Evolutionary conservation across 2,113 vertebrate genomes (phyloP).

Genomic region (Anthoscopus minutus): DNA sequence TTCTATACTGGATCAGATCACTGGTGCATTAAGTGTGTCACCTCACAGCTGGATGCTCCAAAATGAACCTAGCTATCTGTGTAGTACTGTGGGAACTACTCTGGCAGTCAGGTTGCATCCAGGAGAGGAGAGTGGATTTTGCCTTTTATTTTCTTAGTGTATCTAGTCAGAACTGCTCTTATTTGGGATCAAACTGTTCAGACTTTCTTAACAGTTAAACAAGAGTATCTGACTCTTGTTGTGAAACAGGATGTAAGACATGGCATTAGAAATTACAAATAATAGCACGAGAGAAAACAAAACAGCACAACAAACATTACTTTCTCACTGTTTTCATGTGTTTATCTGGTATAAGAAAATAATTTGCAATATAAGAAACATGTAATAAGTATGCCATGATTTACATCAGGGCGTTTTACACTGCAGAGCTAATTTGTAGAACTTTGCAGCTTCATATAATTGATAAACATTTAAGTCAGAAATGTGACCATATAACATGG

Average conservation of each 20-base stretch:
- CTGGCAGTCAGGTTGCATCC: constrained; percentile 11
- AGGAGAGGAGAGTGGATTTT: background rate
- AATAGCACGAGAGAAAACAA: background rate
- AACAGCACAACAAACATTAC: background rate
- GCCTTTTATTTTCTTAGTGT: background rate
- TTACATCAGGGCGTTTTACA: background rate
- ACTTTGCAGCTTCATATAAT: background rate
- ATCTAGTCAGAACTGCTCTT: background rate
- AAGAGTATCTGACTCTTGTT: background rate
- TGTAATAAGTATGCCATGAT: background rate
- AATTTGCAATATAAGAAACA: background rate
- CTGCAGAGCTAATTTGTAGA: background rate
- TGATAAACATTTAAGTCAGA: background rate
- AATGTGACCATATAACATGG: background rate
- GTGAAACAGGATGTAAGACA: background rate
- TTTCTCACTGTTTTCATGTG: background rate
- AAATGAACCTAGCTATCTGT: constrained; percentile 36
- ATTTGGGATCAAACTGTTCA: background rate
- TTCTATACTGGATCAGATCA: constrained; percentile 47
- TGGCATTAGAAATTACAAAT: background rate
- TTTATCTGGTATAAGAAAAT: background rate
- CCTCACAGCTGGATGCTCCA: constrained; percentile 63
- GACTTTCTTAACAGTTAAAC: background rate
- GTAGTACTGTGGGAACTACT: background rate
- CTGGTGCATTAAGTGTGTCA: constrained; percentile 60